These are phyloP conservation scores for Brachypodius melanocephalos DNA, from an alignment of 2,113 vertebrate species.

Conservation along the genomic window DNA sequence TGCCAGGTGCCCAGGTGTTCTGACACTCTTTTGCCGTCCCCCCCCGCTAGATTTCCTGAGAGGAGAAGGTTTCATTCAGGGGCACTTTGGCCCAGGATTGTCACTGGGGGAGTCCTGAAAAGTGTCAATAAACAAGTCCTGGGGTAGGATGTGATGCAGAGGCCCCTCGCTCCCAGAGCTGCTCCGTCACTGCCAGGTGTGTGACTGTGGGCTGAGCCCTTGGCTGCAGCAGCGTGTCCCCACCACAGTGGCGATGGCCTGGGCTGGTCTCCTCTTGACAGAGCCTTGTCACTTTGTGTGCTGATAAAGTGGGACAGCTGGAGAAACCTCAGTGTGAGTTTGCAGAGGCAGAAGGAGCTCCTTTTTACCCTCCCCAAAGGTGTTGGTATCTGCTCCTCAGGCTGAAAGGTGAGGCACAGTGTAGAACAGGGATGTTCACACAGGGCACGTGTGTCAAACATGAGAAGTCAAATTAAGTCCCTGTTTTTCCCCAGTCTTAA, in stretches of 20 bases:
- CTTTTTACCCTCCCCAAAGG: background rate
- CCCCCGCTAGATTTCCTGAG: fast-evolving
- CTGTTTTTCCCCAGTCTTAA: background rate
- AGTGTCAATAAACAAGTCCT: fast-evolving
- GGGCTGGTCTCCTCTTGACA: background rate
- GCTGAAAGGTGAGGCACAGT: background rate
- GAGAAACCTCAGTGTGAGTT: background rate
- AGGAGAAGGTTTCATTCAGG: background rate
- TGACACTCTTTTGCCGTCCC: background rate
- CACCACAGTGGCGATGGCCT: background rate
- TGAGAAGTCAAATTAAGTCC: background rate
- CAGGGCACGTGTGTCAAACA: fast-evolving
- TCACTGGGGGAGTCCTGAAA: background rate
- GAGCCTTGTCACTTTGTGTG: background rate
- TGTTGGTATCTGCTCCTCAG: background rate
- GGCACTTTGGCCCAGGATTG: background rate
- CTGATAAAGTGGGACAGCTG: background rate
- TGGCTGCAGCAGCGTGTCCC: background rate
- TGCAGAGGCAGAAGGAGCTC: background rate
- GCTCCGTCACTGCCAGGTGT: fast-evolving
- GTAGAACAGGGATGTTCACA: background rate
- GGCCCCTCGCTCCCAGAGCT: fast-evolving
- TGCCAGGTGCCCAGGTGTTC: fast-evolving
- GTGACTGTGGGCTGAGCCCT: background rate
- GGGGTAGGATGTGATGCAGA: fast-evolving